phyloP scores from a whole-genome alignment of 30 jellyfish, hydroid and myxozoan species.

The Hydra vulgaris region DNA sequence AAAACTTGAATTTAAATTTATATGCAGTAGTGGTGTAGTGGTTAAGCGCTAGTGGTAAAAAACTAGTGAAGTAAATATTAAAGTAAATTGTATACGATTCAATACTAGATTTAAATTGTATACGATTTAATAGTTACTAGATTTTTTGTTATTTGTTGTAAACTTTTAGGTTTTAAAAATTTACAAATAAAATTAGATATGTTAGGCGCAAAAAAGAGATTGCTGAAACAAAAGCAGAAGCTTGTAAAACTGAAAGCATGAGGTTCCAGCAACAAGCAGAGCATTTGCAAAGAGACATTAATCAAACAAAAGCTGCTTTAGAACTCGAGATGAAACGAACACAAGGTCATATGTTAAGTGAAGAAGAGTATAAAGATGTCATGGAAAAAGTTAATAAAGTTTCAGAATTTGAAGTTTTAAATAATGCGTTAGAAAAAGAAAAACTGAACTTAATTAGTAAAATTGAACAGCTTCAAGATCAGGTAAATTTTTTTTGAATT shows the following conservation, averaged over 20 bases:
- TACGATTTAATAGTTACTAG: too few relatives aligned
- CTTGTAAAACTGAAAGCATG: slow-evolving; percentile 75
- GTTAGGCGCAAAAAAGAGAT: slow-evolving; percentile 90
- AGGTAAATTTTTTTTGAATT: too few relatives aligned
- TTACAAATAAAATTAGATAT: too few relatives aligned
- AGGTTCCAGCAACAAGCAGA: slow-evolving; percentile 93
- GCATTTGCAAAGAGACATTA: slow-evolving; percentile 69
- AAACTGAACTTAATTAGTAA: slow-evolving; percentile 27
- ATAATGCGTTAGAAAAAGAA: slow-evolving; percentile 41
- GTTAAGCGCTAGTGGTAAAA: too few relatives aligned
- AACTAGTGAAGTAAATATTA: too few relatives aligned
- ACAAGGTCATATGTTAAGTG: slow-evolving; percentile 76
- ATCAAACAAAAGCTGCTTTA: slow-evolving; percentile 65
- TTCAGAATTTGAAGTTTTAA: slow-evolving; percentile 38
- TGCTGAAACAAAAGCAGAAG: slow-evolving; percentile 88
- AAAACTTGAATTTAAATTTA: too few relatives aligned
- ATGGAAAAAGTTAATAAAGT: slow-evolving; percentile 61
- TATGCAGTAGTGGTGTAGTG: too few relatives aligned
- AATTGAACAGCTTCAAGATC: slow-evolving; percentile 15
- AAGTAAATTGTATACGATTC: too few relatives aligned
- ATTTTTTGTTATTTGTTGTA: too few relatives aligned
- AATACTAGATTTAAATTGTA: too few relatives aligned
- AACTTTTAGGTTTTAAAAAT: too few relatives aligned
- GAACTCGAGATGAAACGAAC: slow-evolving; percentile 77
- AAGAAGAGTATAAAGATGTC: slow-evolving; percentile 72